Percentiles rank a stretch among this genome's conserved stretches.
Evolutionary conservation across 2,113 vertebrate genomes (phyloP).

Genomic region (Archilochus colubris): DNA sequence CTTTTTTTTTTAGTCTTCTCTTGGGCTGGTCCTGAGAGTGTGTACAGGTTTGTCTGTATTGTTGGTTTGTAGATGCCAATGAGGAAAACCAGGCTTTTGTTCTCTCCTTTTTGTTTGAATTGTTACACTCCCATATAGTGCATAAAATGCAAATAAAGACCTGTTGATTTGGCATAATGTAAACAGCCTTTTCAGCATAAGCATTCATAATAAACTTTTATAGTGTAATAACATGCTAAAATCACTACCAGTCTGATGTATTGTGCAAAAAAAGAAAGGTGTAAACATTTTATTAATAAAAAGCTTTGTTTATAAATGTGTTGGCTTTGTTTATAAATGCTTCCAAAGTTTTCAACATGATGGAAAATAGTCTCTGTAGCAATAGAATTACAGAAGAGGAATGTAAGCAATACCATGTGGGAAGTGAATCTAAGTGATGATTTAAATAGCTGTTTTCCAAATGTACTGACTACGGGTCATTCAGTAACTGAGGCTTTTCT

Average conservation of each 20-base stretch:
- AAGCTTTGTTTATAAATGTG: constrained; percentile 74
- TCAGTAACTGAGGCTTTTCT: background rate
- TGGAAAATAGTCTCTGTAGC: background rate
- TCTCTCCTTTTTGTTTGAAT: constrained; percentile 47
- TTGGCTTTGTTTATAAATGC: constrained; percentile 14
- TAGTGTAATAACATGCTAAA: constrained; percentile 69
- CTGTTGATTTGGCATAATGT: constrained; percentile 63
- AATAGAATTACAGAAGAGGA: background rate
- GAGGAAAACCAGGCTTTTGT: constrained; percentile 59
- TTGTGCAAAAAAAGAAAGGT: constrained; percentile 81
- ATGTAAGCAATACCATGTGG: background rate
- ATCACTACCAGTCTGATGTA: constrained; percentile 72
- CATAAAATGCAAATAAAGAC: constrained; percentile 54
- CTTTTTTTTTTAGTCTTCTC: constrained; percentile 74
- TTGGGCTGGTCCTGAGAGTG: constrained; percentile 91
- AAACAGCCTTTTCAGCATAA: constrained; percentile 65
- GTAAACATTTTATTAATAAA: constrained; percentile 90
- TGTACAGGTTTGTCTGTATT: constrained; percentile 78
- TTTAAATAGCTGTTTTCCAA: background rate
- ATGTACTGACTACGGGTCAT: background rate
- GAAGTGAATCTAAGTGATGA: background rate
- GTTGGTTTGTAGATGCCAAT: constrained; percentile 78
- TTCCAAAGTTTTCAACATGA: background rate
- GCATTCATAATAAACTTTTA: constrained; percentile 67
- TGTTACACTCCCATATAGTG: constrained; percentile 44